A percentile compares a stretch with the other conserved stretches of the same genome.
Conservation (phyloP, 2,888 invertebrate species). For the Argyresthia goedartella region DNA sequence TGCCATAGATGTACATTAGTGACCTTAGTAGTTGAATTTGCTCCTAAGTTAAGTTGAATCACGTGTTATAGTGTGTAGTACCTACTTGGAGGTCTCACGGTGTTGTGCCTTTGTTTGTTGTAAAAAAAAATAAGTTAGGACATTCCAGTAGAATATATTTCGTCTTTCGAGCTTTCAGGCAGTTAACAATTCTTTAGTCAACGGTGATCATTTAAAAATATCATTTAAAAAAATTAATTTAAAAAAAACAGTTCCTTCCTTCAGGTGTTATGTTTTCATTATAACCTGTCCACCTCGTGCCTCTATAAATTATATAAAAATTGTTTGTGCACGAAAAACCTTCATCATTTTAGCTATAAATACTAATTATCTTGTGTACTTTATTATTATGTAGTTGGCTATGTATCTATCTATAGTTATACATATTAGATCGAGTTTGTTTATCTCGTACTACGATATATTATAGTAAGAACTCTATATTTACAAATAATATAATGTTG, state of each 20-base stretch:
- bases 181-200: neutral
- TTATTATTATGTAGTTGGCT: slow-evolving; percentile 44
- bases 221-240: no score
- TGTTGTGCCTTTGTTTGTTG: slow-evolving; percentile 65
- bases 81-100: slow-evolving; percentile 48
- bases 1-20: slow-evolving; percentile 67
- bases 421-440: slow-evolving; percentile 58
- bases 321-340: slow-evolving; percentile 50
- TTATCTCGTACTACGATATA: slow-evolving; percentile 50
- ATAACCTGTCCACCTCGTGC: slow-evolving; percentile 51
- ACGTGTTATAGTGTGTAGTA: slow-evolving; percentile 44
- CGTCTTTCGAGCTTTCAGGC: neutral
- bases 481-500: slow-evolving; percentile 72
- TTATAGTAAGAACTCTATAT: slow-evolving; percentile 68
- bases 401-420: slow-evolving; percentile 44
- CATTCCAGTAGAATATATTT: slow-evolving; percentile 43
- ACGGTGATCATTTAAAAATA: no score
- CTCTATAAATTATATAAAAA: slow-evolving; percentile 44
- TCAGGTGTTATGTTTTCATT: slow-evolving; percentile 20
- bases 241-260: no score
- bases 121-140: slow-evolving; percentile 31
- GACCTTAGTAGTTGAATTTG: slow-evolving; percentile 42
- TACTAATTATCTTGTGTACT: slow-evolving; percentile 44
- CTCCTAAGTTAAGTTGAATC: slow-evolving; percentile 36
- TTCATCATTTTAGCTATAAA: slow-evolving; percentile 40